Base-by-base conservation (phyloP, 2,888 invertebrate species). In the Acronicta leporina region DNA sequence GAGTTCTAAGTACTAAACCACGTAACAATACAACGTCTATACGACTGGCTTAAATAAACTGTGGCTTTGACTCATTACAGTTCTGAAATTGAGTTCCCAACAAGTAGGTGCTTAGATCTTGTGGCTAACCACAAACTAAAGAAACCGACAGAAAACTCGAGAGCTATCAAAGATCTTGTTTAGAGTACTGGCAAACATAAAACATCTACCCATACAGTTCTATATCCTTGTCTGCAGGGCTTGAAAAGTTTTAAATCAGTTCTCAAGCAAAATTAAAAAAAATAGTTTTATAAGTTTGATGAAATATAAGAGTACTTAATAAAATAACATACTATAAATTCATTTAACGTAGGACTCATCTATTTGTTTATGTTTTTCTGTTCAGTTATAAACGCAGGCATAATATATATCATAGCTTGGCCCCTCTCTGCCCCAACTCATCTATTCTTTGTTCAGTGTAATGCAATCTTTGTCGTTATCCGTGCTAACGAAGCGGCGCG, bases 381-480 rank as follows among this genome's bases (percentile, higher is more conserved):
- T 10, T 33, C 33, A 30, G 30, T 9, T 10, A 30, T 8, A 30
- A 20, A 20, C 20, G 20, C 20, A 20, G 20, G 2, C 8, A 9
- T 33, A 10, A 3, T 1, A 33, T 7, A 1, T 11, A 25, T 13
- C 25, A 33, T 25, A 1, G 41, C 8, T 11, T 14, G 41, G 27
- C 56, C 8, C 6, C 10, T 74, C 75, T 69, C 11, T 46, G 25
- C 3, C 9, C 9, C 15, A 67, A 57, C 16, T 60, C 27, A 38
- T 49, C 57, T 72, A 52, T 49, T 83, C 84, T 83, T 65, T 85
- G 84, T 52, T 63, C 61, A 53, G 60, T 72, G 83, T 83, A 86
- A 84, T 84, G 84, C 87, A 86, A 89, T 87, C 87, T 85, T 84
- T 81, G 84, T 84, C 83, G 83, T 86, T 85, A 87, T 84, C 85